phyloP scores from a whole-genome alignment of 2,888 invertebrate species.

The Heliconius ismenius region DNA sequence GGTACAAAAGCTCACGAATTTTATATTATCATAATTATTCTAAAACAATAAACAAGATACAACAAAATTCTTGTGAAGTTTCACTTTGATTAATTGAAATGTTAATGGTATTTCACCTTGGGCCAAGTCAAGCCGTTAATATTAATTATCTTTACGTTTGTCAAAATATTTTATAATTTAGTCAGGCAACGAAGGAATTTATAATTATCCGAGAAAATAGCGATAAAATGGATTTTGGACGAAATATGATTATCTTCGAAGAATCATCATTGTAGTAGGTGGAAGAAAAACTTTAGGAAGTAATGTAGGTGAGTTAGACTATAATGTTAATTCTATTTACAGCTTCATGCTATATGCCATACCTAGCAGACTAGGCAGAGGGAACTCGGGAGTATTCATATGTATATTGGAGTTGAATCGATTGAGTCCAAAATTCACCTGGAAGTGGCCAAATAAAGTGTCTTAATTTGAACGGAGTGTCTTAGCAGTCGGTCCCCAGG shows the following conservation, averaged over 20 bases:
- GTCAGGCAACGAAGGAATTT: conserved; percentile 1
- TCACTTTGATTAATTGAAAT: conserved; percentile 38
- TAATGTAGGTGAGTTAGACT: too few relatives aligned
- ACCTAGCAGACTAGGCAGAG: not conserved
- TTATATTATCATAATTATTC: conserved; percentile 28
- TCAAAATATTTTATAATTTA: conserved; percentile 27
- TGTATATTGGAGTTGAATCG: too few relatives aligned
- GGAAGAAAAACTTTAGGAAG: not conserved
- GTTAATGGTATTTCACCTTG: conserved; percentile 35
- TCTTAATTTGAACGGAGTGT: too few relatives aligned
- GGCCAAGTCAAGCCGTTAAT: conserved; percentile 32
- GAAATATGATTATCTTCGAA: not conserved
- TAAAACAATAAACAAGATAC: conserved; percentile 29
- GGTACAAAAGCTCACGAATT: conserved; percentile 13
- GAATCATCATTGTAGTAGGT: not conserved
- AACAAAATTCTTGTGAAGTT: conserved; percentile 27
- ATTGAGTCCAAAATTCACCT: not conserved
- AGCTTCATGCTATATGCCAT: not conserved
- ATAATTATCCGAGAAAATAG: not conserved
- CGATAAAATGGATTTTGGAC: not conserved
- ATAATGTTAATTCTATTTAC: not conserved
- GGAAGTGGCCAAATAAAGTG: too few relatives aligned
- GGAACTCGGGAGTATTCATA: not conserved
- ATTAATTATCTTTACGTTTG: conserved; percentile 30
- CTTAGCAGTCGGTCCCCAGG: too few relatives aligned